Conservation (phyloP, 2,888 invertebrate genomes). For the Ernsta delagoae region DNA sequence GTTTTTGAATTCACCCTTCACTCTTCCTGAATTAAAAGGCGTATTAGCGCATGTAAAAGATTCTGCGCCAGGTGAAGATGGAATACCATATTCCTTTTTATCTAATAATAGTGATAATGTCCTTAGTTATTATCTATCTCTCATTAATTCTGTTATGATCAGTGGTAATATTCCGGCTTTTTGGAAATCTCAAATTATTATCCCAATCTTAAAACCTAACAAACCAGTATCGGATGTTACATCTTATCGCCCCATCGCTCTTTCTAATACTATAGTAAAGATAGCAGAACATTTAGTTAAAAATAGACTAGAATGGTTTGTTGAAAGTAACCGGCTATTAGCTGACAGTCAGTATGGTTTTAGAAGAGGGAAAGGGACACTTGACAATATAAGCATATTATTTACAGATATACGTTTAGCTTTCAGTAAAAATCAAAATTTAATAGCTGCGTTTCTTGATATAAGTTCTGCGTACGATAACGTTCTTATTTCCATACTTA, state of each 20-base stretch:
- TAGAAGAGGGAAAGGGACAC: neutral
- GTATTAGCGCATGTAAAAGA: neutral
- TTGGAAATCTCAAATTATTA: neutral
- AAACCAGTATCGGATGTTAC: neutral
- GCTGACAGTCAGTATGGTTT: neutral
- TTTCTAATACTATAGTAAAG: neutral
- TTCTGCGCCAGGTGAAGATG: neutral
- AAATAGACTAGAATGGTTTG: neutral
- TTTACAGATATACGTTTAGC: neutral
- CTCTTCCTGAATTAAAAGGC: neutral
- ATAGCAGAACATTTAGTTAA: neutral
- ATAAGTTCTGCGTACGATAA: neutral
- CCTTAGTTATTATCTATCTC: constrained; percentile 7
- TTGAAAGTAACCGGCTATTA: neutral
- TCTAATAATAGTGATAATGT: neutral
- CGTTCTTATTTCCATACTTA: no score
- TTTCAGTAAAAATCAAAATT: neutral
- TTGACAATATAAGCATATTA: neutral
- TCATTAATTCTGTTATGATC: constrained; percentile 3
- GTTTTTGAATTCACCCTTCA: neutral
- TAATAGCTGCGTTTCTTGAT: neutral
- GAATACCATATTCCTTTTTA: neutral
- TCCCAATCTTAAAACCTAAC: neutral
- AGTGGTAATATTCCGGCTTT: neutral
- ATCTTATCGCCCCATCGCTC: neutral